Conservation (phyloP, 1,140 invertebrate genomes). For the Neomicropteryx cornuta region DNA sequence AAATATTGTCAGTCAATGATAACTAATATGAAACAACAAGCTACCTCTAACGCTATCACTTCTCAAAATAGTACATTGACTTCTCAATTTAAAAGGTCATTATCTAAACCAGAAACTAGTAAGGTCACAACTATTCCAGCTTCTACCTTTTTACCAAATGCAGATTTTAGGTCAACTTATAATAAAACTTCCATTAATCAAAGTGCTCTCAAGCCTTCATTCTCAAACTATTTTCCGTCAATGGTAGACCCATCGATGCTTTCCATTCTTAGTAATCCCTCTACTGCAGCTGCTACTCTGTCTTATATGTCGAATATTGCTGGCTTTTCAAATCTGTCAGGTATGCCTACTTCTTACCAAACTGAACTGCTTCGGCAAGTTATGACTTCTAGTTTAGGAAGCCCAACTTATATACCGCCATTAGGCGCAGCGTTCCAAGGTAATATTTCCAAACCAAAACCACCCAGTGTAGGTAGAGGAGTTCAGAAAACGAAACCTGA, state of each 20-base stretch:
- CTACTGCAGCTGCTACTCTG: slow-evolving; percentile 7
- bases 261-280: slow-evolving; percentile 9
- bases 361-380: slow-evolving; percentile 12
- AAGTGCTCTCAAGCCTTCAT: slow-evolving; percentile 8
- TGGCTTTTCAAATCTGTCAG: slow-evolving; percentile 5
- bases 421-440: no score
- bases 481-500: no score
- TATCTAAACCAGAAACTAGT: slow-evolving; percentile 15
- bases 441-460: slow-evolving; percentile 10
- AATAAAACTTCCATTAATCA: slow-evolving; percentile 5
- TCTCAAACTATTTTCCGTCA: slow-evolving; percentile 5
- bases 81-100: slow-evolving; percentile 17
- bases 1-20: slow-evolving; percentile 31
- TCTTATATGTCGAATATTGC: slow-evolving; percentile 12
- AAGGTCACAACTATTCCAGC: slow-evolving; percentile 5
- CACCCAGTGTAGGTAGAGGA: background rate
- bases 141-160: slow-evolving; percentile 9
- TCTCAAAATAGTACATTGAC: slow-evolving; percentile 1
- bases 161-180: slow-evolving; percentile 3
- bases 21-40: slow-evolving; percentile 26
- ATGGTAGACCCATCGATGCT: slow-evolving; percentile 10
- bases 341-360: slow-evolving; percentile 6
- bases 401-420: no score
- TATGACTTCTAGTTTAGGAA: slow-evolving; percentile 8
- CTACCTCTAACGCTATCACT: slow-evolving; percentile 7